phyloP scores from a whole-genome alignment of 2,888 invertebrate genomes.

The Ptychoptera albimana region DNA sequence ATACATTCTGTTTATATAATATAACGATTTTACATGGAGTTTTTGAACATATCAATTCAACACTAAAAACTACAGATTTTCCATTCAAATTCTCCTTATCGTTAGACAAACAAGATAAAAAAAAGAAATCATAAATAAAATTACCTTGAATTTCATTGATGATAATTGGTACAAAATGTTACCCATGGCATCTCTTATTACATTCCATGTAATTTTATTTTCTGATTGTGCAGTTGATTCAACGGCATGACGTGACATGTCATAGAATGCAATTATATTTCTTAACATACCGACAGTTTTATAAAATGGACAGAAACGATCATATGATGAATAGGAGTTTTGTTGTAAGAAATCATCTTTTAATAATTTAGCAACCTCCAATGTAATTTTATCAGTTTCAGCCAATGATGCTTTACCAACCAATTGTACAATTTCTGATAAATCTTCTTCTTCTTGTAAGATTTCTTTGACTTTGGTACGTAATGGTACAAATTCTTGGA shows the following conservation, averaged over 20 bases:
- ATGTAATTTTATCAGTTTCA: constrained; percentile 97
- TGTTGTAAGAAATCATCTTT: constrained; percentile 99
- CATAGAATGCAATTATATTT: constrained; percentile 97
- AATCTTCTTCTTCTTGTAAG: constrained; percentile 95
- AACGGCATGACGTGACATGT: constrained; percentile 94
- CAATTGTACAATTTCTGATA: constrained; percentile 98
- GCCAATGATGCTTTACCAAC: constrained; percentile 98
- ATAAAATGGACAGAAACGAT: constrained; percentile 99
- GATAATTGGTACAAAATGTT: constrained; percentile 92
- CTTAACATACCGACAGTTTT: constrained; percentile 98
- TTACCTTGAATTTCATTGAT: constrained; percentile 97
- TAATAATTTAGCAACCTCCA: constrained; percentile 94
- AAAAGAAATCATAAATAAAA: constrained; percentile 7
- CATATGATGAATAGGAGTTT: constrained; percentile 92
- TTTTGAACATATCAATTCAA: too few relatives aligned
- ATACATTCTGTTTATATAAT: too few relatives aligned
- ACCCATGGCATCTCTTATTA: constrained; percentile 93
- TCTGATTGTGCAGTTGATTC: constrained; percentile 97
- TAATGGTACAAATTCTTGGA: constrained; percentile 89
- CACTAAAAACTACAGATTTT: constrained; percentile 1
- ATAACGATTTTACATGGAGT: too few relatives aligned
- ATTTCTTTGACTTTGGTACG: constrained; percentile 93
- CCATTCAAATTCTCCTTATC: too few relatives aligned
- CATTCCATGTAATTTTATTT: constrained; percentile 97
- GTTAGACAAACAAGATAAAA: too few relatives aligned